Percentiles rank a stretch among this genome's conserved stretches.
Evolutionary conservation across 1,140 invertebrate species (phyloP).

Genomic region (Bombus soroeensis): DNA sequence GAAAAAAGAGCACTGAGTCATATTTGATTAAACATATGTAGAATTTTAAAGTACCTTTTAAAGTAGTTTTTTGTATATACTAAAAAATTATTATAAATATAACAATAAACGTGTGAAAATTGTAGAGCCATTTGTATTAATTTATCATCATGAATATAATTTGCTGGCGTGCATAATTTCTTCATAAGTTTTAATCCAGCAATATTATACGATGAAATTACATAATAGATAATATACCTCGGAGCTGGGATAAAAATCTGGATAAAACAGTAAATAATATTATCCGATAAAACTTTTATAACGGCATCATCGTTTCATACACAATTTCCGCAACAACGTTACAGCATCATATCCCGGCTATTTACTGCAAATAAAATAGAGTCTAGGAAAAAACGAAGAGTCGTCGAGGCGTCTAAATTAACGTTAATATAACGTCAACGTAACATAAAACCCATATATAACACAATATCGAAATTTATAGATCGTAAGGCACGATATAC

Average conservation of each 20-base stretch:
- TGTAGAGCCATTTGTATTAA: not conserved
- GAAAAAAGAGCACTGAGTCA: too few species aligned
- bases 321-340: constrained; percentile 32
- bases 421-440: constrained; percentile 1
- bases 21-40: not conserved
- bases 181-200: not conserved
- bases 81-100: not conserved
- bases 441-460: not conserved
- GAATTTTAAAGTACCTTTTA: not conserved
- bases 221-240: not conserved
- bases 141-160: not conserved
- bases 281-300: constrained; percentile 46
- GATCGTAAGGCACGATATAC: not conserved
- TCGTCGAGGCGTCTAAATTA: constrained; percentile 9
- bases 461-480: not conserved
- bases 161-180: not conserved
- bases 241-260: constrained; percentile 16
- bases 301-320: constrained; percentile 25
- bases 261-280: constrained; percentile 39
- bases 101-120: not conserved
- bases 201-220: not conserved
- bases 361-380: constrained; percentile 39
- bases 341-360: constrained; percentile 13
- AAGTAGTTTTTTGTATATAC: not conserved
- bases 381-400: not conserved